Evolutionary conservation across 2,888 invertebrate genomes (phyloP), one percentile per base, ranked within the genome.

Genomic region (Tachystola acroxantha): DNA sequence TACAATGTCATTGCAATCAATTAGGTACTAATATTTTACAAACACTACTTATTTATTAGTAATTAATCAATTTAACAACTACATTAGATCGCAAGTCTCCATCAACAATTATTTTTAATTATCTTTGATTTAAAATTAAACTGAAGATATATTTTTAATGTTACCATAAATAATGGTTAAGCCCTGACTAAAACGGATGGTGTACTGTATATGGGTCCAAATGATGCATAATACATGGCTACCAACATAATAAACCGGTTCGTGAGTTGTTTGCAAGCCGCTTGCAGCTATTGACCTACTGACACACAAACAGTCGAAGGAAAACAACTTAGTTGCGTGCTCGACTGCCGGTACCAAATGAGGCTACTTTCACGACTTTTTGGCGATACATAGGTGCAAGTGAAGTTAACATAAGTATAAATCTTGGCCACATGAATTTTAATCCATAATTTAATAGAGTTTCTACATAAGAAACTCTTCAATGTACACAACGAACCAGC

Each of bases 211-310:
- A 39, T 32, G 32, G 25, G 22, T 3, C 26, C 14, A 27, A 35
- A 39, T 39, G 35, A 36, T 36, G 40, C 31, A 40, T 36, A 36
- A 40, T 36, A 24, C 24, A 24, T 40, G 13, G 30, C 9, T 11
- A 31, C 24, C 28, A 13, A 27, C 30, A 37, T 31, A 36, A 57
- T 53, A 57, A 73, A 68, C 74, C 75, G 70, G 77, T 75, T 73
- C 63, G 61, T 67, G 66, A 70, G 67, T 65, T 59, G 74, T 70
- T 72, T 69, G 76, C 72, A 65, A 78, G 71, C 68, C 62, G 65
- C 67, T 65, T 66, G 74, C 71, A 73, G 79, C 71, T 81, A 81
- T 80, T 84, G 85, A 82, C 85, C 85, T 41, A 84, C 76, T 85
- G 74, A 79, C 85, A 75, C 71, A 84, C 63, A 63, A 78, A 73